These are phyloP conservation scores for Eupithecia exiguata DNA, from an alignment of 2,888 invertebrate genomes.

Conservation along the genomic window DNA sequence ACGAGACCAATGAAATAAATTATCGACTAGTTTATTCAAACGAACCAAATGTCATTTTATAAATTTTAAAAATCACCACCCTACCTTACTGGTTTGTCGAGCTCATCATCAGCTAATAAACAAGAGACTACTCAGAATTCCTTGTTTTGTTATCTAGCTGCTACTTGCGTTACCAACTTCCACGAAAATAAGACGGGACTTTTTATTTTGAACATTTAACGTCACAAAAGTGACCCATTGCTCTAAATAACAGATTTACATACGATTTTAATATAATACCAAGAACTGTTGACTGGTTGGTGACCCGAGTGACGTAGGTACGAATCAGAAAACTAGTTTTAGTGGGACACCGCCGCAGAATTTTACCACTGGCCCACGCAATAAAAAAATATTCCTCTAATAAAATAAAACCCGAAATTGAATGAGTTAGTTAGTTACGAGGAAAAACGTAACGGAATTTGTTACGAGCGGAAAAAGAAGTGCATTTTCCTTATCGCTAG, in stretches of 20 bases:
- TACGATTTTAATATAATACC: neutral
- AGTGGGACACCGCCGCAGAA: constrained; percentile 5
- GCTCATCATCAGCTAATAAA: neutral
- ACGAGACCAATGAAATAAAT: neutral
- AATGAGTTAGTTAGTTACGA: neutral
- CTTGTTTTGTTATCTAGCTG: neutral
- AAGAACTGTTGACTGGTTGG: constrained; percentile 3
- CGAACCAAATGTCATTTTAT: neutral
- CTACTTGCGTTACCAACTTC: neutral
- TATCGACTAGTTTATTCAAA: neutral
- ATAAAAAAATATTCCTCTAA: constrained; percentile 14
- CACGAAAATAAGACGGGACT: neutral
- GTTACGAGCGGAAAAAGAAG: neutral
- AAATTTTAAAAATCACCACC: neutral
- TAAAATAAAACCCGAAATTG: neutral
- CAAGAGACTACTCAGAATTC: constrained; percentile 3
- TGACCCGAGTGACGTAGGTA: constrained; percentile 1
- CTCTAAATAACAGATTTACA: neutral
- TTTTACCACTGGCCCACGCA: neutral
- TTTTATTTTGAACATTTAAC: constrained; percentile 1
- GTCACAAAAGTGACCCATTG: constrained; percentile 9
- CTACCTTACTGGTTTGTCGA: neutral
- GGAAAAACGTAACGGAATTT: constrained; percentile 2
- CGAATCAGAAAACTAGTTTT: constrained; percentile 6
- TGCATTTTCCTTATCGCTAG: constrained; percentile 9